Evolutionary conservation across 2,888 invertebrate species (phyloP).

Genomic region (Conistra vaccinii): DNA sequence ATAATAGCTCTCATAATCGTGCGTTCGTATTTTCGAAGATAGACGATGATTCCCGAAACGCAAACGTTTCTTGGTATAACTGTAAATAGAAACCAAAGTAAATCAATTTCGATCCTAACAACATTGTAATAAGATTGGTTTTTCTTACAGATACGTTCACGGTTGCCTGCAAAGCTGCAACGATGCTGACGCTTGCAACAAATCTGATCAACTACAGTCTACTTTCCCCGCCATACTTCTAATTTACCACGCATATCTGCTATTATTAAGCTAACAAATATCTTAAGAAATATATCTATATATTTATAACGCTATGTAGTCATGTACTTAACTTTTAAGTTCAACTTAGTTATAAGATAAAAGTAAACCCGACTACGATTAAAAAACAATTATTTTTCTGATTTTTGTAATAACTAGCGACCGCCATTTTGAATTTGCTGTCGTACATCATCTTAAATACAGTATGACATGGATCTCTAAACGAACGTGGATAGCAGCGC

Average conservation of each 20-base stretch:
- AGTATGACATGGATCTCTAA: not conserved
- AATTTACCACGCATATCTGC: conserved; percentile 45
- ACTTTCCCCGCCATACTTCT: conserved; percentile 46
- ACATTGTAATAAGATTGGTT: not conserved
- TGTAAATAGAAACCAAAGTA: not conserved
- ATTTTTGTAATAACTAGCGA: not conserved
- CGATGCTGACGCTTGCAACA: conserved; percentile 97
- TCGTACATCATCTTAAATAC: not conserved
- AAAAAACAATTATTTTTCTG: not conserved
- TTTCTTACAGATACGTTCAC: conserved; percentile 93
- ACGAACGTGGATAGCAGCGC: not conserved
- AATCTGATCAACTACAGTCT: conserved; percentile 62
- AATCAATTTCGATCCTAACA: not conserved
- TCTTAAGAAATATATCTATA: conserved; percentile 8
- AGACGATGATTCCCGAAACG: not conserved
- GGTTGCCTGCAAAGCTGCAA: conserved; percentile 99
- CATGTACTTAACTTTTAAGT: conserved; percentile 23
- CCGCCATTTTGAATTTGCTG: conserved; percentile 19
- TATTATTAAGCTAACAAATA: conserved; percentile 76
- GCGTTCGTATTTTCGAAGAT: not conserved
- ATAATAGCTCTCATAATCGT: not conserved
- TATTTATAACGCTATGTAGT: conserved; percentile 34
- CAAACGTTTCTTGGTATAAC: not conserved
- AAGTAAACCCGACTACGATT: conserved; percentile 3
- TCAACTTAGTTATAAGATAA: conserved; percentile 2